Conservation (phyloP, 2,797 vertebrate species). For the Cryptoprocta ferox region DNA sequence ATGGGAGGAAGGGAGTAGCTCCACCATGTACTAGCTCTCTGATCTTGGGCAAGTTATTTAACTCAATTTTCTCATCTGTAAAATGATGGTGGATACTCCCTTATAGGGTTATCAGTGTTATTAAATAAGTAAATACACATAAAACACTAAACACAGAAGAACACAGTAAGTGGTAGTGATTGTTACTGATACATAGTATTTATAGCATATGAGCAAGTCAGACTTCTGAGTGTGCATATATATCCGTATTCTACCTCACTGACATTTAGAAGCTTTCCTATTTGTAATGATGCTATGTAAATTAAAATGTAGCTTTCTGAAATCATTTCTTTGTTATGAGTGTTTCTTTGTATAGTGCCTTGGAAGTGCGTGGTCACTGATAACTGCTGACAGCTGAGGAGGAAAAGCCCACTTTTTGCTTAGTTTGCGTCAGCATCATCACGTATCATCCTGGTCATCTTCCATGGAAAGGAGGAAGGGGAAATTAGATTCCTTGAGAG, state of each 20-base stretch:
- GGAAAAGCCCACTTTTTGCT: background rate
- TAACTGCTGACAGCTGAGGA: background rate
- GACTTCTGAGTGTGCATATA: background rate
- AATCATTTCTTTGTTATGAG: background rate
- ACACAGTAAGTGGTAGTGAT: background rate
- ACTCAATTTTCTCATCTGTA: slow-evolving; percentile 11
- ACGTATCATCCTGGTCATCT: background rate
- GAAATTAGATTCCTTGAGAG: slow-evolving; percentile 34
- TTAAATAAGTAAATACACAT: background rate
- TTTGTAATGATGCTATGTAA: background rate
- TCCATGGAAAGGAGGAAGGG: slow-evolving; percentile 36
- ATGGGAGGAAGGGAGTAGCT: background rate
- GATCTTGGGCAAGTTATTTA: slow-evolving; percentile 11
- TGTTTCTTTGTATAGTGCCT: background rate
- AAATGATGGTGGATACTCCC: background rate
- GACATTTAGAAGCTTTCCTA: background rate
- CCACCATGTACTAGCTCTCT: background rate
- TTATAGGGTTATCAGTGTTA: background rate
- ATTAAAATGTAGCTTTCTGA: background rate
- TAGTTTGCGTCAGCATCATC: slow-evolving; percentile 1
- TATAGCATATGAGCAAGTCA: background rate
- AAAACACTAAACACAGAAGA: background rate
- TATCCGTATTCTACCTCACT: background rate
- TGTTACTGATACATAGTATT: background rate
- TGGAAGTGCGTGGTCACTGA: background rate